phyloP scores from a whole-genome alignment of 2,888 invertebrate genomes.

The Trichogramma dendrolimi region DNA sequence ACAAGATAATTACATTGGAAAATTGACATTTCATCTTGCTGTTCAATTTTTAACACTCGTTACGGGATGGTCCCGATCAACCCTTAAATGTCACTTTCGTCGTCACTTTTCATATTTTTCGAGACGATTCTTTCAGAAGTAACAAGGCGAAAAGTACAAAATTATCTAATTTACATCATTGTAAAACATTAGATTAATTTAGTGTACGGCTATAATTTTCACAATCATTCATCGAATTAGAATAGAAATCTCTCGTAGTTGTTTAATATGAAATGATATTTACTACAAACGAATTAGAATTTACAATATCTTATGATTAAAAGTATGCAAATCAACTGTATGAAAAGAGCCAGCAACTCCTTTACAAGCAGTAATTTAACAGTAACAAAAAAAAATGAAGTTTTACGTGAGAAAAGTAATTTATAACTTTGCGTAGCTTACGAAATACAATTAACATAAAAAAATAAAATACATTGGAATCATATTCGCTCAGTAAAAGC shows the following conservation, averaged over 20 bases:
- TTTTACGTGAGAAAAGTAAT: conserved; percentile 5
- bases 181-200: conserved; percentile 1
- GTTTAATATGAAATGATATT: too few relatives aligned
- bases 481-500: conserved; percentile 6
- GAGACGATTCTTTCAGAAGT: not conserved
- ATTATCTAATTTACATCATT: conserved; percentile 6
- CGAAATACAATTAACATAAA: conserved; percentile 6
- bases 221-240: too few relatives aligned
- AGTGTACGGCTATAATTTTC: too few relatives aligned
- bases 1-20: conserved; percentile 4
- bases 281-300: too few relatives aligned
- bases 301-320: not conserved
- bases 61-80: conserved; percentile 20
- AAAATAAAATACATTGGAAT: conserved; percentile 14
- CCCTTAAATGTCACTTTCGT: not conserved
- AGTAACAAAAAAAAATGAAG: conserved; percentile 2
- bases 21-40: conserved; percentile 24
- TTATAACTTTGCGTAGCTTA: conserved; percentile 4
- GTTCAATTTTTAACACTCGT: conserved; percentile 13
- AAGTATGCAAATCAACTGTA: conserved; percentile 11
- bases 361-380: not conserved
- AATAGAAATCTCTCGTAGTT: too few relatives aligned
- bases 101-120: not conserved
- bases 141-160: conserved; percentile 15
- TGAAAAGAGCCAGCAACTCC: conserved; percentile 10